Evolutionary conservation across 2,797 vertebrate species (phyloP).

Genomic region (Pterois miles): DNA sequence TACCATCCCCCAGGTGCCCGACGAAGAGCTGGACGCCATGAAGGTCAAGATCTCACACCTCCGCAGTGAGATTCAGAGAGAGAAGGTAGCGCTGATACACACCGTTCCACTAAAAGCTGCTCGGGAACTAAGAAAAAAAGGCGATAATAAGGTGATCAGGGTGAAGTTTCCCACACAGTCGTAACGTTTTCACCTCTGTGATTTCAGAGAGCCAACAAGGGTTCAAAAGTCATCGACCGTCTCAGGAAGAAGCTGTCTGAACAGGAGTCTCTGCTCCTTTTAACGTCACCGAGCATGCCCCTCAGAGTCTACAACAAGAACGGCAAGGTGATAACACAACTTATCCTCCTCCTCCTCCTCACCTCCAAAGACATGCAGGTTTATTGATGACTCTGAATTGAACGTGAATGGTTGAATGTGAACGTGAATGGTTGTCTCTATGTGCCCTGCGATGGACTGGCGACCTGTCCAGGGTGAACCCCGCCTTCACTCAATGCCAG

Average conservation of each 20-base stretch:
- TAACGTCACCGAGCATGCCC: conserved; percentile 95
- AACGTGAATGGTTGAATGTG: too few relatives aligned
- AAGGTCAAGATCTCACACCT: conserved; percentile 99
- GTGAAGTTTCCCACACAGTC: background rate
- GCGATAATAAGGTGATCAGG: background rate
- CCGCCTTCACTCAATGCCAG: too few relatives aligned
- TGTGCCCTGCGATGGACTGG: too few relatives aligned
- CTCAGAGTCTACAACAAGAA: conserved; percentile 93
- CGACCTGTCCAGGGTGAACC: too few relatives aligned
- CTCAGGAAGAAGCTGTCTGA: conserved; percentile 96
- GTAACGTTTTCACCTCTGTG: conserved; percentile 21
- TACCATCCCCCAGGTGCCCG: conserved; percentile 91
- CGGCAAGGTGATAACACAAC: conserved; percentile 87
- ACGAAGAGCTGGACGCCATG: conserved; percentile 95
- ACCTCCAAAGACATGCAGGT: too few relatives aligned
- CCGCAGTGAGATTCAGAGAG: conserved; percentile 95
- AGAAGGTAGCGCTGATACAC: conserved; percentile 85
- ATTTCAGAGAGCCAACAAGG: conserved; percentile 94
- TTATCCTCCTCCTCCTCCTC: background rate
- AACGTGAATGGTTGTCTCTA: too few relatives aligned
- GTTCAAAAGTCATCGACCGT: conserved; percentile 93
- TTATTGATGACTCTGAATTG: too few relatives aligned
- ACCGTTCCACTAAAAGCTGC: background rate
- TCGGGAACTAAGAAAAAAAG: background rate
- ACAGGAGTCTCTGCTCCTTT: conserved; percentile 93